A percentile compares a stretch with the other conserved stretches of the same genome.
Evolutionary conservation across 1,140 invertebrate species (phyloP).

Genomic region (Neodiprion fabricii): DNA sequence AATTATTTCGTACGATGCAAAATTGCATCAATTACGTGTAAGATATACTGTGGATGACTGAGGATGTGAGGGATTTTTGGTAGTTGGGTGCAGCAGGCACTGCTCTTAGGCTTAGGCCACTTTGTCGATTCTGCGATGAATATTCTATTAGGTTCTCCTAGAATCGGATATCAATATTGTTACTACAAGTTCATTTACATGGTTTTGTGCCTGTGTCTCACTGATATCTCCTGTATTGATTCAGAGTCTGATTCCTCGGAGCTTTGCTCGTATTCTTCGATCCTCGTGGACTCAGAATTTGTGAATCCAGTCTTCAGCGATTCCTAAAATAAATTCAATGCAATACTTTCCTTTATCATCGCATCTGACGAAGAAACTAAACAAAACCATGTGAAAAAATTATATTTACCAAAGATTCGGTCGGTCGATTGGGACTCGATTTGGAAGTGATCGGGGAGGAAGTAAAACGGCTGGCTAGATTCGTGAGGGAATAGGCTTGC

Average conservation of each 20-base stretch:
- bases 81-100: constrained; percentile 41
- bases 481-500: constrained; percentile 63
- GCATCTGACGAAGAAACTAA: too few species aligned
- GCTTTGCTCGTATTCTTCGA: constrained; percentile 49
- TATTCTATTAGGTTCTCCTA: constrained; percentile 2
- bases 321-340: constrained; percentile 36
- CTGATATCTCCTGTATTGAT: constrained; percentile 44
- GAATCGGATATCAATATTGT: too few species aligned
- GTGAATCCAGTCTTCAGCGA: constrained; percentile 42
- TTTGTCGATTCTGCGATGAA: constrained; percentile 16
- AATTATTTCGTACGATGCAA: too few species aligned
- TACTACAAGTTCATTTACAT: constrained; percentile 34
- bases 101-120: constrained; percentile 28
- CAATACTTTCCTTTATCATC: background rate
- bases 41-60: constrained; percentile 36
- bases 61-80: constrained; percentile 41
- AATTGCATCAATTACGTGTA: constrained; percentile 18
- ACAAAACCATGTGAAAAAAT: background rate
- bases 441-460: constrained; percentile 42
- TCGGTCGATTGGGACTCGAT: constrained; percentile 31
- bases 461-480: constrained; percentile 56
- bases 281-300: constrained; percentile 52
- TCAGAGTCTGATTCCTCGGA: constrained; percentile 48
- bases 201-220: constrained; percentile 49
- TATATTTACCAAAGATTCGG: constrained; percentile 37